phyloP scores from a whole-genome alignment of 2,113 vertebrate genomes.

The Gavialis gangeticus region DNA sequence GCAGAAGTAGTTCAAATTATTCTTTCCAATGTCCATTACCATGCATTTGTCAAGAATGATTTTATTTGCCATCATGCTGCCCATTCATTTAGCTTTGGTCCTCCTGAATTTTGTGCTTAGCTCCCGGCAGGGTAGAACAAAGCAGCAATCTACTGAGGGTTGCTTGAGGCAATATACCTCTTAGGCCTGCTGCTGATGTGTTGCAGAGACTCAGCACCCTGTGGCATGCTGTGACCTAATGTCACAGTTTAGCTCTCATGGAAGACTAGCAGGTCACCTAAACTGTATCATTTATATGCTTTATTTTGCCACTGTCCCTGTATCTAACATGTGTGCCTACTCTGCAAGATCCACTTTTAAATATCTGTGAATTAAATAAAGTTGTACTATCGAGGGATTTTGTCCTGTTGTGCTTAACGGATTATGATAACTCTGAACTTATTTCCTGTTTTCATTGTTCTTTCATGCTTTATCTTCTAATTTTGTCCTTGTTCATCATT shows the following conservation, averaged over 20 bases:
- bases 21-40: background rate
- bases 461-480: background rate
- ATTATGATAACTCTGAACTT: background rate
- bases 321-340: background rate
- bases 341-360: background rate
- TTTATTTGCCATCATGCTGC: background rate
- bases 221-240: background rate
- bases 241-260: background rate
- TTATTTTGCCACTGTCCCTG: background rate
- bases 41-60: background rate
- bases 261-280: background rate
- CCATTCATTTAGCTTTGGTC: background rate
- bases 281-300: background rate
- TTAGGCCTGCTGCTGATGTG: background rate
- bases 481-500: background rate
- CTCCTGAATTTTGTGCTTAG: background rate
- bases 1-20: background rate
- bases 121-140: background rate
- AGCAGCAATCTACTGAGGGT: background rate
- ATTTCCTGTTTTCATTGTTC: background rate
- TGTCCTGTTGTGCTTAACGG: background rate
- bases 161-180: background rate
- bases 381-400: background rate
- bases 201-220: background rate
- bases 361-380: background rate